phyloP scores from a whole-genome alignment of 2,113 vertebrate genomes.

The Bettongia penicillata region DNA sequence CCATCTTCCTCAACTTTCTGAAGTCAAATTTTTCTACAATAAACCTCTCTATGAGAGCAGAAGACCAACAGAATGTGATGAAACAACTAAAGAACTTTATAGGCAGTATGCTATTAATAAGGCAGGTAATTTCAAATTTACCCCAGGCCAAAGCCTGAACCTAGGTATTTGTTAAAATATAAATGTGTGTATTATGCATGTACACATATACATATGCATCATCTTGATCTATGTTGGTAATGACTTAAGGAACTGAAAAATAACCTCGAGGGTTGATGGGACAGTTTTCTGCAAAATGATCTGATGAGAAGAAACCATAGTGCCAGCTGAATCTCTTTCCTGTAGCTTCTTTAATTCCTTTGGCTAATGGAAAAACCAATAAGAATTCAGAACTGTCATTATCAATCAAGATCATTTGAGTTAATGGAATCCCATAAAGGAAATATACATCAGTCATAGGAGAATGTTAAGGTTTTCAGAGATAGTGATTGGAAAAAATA shows the following conservation, averaged over 20 bases:
- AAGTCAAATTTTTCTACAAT: slow-evolving; percentile 15
- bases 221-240: slow-evolving; percentile 52
- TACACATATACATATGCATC: background rate
- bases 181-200: background rate
- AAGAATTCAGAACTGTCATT: slow-evolving; percentile 80
- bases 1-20: slow-evolving; percentile 20
- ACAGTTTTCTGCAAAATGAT: slow-evolving; percentile 87
- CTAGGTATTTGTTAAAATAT: background rate
- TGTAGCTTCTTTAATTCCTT: slow-evolving; percentile 82
- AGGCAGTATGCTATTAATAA: background rate
- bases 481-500: slow-evolving; percentile 57
- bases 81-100: background rate
- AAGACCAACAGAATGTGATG: background rate
- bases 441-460: slow-evolving; percentile 59
- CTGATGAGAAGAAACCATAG: slow-evolving; percentile 84
- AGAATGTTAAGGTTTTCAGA: slow-evolving; percentile 36
- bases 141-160: background rate
- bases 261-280: slow-evolving; percentile 84
- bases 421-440: slow-evolving; percentile 60
- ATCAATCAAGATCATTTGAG: slow-evolving; percentile 67
- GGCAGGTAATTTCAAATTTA: slow-evolving; percentile 1
- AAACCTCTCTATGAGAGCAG: background rate
- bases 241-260: slow-evolving; percentile 76
- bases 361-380: slow-evolving; percentile 84
- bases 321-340: slow-evolving; percentile 81